These are phyloP conservation scores for Ceramica pisi DNA, from an alignment of 2,888 invertebrate species.

Conservation along the genomic window DNA sequence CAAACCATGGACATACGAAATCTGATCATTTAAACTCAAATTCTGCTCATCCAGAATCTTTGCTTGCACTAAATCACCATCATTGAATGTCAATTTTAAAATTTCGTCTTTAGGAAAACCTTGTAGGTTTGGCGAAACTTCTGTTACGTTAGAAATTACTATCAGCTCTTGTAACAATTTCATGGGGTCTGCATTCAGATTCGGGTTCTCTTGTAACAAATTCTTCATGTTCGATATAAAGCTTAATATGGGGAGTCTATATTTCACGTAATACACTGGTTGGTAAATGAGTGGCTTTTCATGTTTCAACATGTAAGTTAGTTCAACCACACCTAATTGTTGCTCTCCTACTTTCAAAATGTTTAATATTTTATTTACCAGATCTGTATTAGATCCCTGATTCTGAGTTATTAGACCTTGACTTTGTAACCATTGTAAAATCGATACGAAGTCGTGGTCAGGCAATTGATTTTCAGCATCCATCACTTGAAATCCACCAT, in stretches of 20 bases:
- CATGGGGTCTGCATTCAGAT: conserved; percentile 68
- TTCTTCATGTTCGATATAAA: conserved; percentile 71
- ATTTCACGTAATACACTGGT: conserved; percentile 81
- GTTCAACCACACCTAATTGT: conserved; percentile 73
- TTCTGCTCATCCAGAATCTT: conserved; percentile 70
- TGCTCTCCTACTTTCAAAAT: conserved; percentile 71
- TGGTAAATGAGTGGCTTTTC: conserved; percentile 74
- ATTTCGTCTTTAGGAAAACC: conserved; percentile 73
- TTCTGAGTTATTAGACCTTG: conserved; percentile 54
- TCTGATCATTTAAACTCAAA: conserved; percentile 63
- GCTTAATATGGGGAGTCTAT: conserved; percentile 75
- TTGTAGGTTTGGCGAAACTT: conserved; percentile 74
- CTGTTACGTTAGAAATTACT: conserved; percentile 70
- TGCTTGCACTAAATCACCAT: conserved; percentile 77
- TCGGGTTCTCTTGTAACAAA: conserved; percentile 68
- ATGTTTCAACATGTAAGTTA: conserved; percentile 79
- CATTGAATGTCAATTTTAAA: conserved; percentile 69
- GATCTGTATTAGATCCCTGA: conserved; percentile 61
- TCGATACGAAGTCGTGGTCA: conserved; percentile 34
- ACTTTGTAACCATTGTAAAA: conserved; percentile 48
- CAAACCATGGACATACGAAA: conserved; percentile 65
- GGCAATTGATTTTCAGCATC: conserved; percentile 3
- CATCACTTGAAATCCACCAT: conserved; percentile 14
- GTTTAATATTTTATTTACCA: conserved; percentile 68
- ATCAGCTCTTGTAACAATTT: conserved; percentile 75